Base-by-base conservation (phyloP, 2,797 vertebrate genomes). In the Momotus momota region DNA sequence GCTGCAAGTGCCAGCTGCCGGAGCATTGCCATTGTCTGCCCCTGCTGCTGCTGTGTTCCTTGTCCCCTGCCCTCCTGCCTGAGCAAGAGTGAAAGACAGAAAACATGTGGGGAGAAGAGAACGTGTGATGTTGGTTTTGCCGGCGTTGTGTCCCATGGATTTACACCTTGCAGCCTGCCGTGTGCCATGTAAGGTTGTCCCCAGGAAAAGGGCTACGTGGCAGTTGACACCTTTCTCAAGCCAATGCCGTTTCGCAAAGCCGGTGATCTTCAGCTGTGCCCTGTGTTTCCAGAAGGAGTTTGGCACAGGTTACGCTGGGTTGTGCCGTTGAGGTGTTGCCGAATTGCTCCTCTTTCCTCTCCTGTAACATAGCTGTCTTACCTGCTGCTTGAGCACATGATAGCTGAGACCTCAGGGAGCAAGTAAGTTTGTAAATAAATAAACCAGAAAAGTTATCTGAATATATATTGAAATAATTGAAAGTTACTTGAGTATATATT, bases 401-500 rank as follows among this genome's bases (percentile, higher is more conserved):
- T 6, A 26, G 55, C 52, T 25, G 67, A 41, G 62, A 57, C 83
- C 71, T 75, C 74, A 9, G 83, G 91, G 86, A 84, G 8, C 43
- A 22, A 57, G 22, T 14, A 13, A 64, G 54, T 78, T 86, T 86
- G 92, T 86, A 86, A 95, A 80, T 79, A 81, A 81, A 91, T 60
- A 74, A 83, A 64, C 54, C 43, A 72, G 81, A 75, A 81, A 92
- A 72, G 72, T 89, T 91, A 23, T 13, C 51, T 45, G 60, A 70
- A 67, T 66, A 12, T 27, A 14, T 77, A 77, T 9, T 78, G 78
- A 91, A 96, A 93, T 88, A 88, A 88, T 86, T 81, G 69, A 64
- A 91, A 78, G 86, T 96, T 94, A 46, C 73, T 93, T 86, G 92
- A 77, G 67, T 69, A 45, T 79, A 45, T 91, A 82, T 95, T 95